These are phyloP conservation scores for Spatulosminthurus flaviceps DNA, from an alignment of 2,888 invertebrate genomes.

Conservation along the genomic window DNA sequence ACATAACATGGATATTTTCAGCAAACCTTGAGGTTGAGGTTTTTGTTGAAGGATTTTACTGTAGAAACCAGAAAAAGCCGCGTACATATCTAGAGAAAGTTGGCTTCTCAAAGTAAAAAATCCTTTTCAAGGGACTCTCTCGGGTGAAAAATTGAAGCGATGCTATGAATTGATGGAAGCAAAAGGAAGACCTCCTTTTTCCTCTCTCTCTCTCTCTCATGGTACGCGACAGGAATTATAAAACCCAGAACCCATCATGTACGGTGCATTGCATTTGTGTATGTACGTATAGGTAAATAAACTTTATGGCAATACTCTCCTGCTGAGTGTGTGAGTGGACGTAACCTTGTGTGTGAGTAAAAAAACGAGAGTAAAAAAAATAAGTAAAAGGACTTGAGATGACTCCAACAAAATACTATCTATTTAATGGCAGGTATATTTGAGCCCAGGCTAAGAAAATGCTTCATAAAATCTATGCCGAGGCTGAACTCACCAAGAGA, in stretches of 20 bases:
- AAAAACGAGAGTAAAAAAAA: too few species aligned
- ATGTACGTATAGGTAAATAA: not conserved
- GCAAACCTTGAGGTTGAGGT: not conserved
- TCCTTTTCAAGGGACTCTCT: slow-evolving; percentile 41
- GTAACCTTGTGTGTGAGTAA: too few species aligned
- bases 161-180: slow-evolving; percentile 25
- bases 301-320: too few species aligned
- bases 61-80: slow-evolving; percentile 2
- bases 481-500: not conserved
- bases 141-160: slow-evolving; percentile 39
- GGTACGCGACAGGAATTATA: slow-evolving; percentile 36
- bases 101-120: slow-evolving; percentile 27
- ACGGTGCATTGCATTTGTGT: not conserved
- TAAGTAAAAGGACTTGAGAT: too few species aligned
- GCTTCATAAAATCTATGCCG: slow-evolving; percentile 4
- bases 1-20: not conserved
- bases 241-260: not conserved
- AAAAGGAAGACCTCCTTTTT: slow-evolving; percentile 28
- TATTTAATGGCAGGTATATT: slow-evolving; percentile 5
- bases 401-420: not conserved
- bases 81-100: not conserved
- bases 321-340: too few species aligned
- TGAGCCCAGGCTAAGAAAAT: not conserved
- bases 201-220: too few species aligned
- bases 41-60: not conserved